Evolutionary conservation across 2,888 invertebrate genomes (phyloP).

Genomic region (Caenorhabditis sulstoni): DNA sequence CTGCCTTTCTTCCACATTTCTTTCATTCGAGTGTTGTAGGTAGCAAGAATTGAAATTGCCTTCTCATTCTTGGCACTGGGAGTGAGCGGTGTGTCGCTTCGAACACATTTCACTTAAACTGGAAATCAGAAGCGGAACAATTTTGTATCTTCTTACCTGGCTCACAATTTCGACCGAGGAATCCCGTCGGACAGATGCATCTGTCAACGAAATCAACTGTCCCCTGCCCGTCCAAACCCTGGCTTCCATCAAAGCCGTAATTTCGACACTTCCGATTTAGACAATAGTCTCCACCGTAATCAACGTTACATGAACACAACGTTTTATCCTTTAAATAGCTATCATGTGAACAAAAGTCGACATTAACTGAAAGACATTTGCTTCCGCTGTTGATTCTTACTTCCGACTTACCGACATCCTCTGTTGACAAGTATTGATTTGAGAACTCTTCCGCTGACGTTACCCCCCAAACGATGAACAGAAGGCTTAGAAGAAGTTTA

Average conservation of each 20-base stretch:
- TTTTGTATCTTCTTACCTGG: conserved; percentile 31
- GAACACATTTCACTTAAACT: conserved; percentile 41
- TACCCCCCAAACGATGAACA: conserved; percentile 38
- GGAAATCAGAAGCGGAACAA: not conserved
- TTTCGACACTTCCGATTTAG: conserved; percentile 38
- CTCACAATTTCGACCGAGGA: conserved; percentile 50
- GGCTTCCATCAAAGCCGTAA: conserved; percentile 29
- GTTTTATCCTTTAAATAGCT: conserved; percentile 10
- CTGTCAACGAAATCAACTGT: not conserved
- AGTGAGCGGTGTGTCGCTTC: conserved; percentile 7
- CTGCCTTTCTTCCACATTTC: conserved; percentile 25
- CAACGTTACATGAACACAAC: conserved; percentile 26
- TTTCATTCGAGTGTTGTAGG: conserved; percentile 27
- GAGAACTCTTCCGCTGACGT: conserved; percentile 28
- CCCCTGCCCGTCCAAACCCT: not conserved
- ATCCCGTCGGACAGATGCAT: conserved; percentile 49
- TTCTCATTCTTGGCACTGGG: conserved; percentile 13
- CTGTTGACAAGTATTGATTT: conserved; percentile 22
- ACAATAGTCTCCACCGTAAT: conserved; percentile 36
- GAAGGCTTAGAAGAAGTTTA: conserved; percentile 35
- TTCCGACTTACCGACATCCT: conserved; percentile 18
- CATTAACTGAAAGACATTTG: conserved; percentile 1
- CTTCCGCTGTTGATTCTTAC: not conserved
- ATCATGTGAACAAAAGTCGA: conserved; percentile 46
- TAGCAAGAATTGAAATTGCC: conserved; percentile 34